phyloP scores from a whole-genome alignment of 2,888 invertebrate genomes.

The Drosophila monieri region DNA sequence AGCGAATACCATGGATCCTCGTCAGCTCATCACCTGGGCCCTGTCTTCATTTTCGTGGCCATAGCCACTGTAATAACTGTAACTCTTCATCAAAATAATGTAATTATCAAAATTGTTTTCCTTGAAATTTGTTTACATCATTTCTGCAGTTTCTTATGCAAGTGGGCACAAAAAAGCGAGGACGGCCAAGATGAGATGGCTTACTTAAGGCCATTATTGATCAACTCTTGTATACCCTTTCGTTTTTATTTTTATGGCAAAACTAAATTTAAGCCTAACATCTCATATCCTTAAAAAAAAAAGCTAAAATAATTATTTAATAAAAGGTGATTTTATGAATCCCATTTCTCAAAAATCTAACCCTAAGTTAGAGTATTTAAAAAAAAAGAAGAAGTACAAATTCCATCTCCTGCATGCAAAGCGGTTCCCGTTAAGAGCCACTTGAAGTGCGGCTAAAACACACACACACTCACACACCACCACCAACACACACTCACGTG shows the following conservation, averaged over 20 bases:
- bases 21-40: slow-evolving; percentile 24
- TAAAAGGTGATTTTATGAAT: not conserved
- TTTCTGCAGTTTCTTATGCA: slow-evolving; percentile 38
- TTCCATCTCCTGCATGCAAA: slow-evolving; percentile 49
- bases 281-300: too few species aligned
- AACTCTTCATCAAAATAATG: slow-evolving; percentile 77
- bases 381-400: too few species aligned
- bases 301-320: too few species aligned
- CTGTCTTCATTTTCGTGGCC: not conserved
- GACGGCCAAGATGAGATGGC: not conserved
- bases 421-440: slow-evolving; percentile 75
- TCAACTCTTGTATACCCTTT: not conserved
- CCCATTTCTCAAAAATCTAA: not conserved
- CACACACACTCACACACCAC: not conserved
- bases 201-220: not conserved
- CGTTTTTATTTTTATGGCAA: too few species aligned
- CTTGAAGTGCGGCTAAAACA: slow-evolving; percentile 52
- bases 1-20: slow-evolving; percentile 35
- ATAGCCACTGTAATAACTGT: slow-evolving; percentile 63
- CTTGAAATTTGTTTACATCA: slow-evolving; percentile 77
- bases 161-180: slow-evolving; percentile 46
- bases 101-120: slow-evolving; percentile 80
- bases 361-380: slow-evolving; percentile 1
- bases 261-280: too few species aligned
- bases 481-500: slow-evolving; percentile 16